Percentiles rank a stretch among this genome's conserved stretches.
phyloP scores from a whole-genome alignment of 2,888 invertebrate genomes.

The Mayetiola destructor region DNA sequence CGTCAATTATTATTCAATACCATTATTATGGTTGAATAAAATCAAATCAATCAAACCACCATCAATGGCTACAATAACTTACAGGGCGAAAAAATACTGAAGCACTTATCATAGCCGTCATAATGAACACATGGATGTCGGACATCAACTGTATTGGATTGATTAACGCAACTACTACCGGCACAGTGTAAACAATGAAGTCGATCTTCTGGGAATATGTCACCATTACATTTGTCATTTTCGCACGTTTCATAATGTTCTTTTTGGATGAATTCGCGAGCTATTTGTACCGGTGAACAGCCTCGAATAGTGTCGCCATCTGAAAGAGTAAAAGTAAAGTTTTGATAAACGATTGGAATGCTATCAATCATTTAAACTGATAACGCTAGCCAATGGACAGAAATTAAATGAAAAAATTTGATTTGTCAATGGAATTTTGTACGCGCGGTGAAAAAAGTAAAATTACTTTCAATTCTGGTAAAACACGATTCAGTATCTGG shows the following conservation, averaged over 20 bases:
- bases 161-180: background rate
- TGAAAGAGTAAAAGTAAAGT: background rate
- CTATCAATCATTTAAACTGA: background rate
- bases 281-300: no score
- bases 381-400: background rate
- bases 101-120: background rate
- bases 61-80: no score
- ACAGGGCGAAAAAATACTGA: background rate
- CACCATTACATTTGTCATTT: background rate
- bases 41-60: no score
- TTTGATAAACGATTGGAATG: background rate
- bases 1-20: no score
- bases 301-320: background rate
- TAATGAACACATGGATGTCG: background rate
- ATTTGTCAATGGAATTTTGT: background rate
- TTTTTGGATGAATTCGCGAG: no score
- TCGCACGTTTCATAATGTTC: background rate
- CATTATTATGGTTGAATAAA: no score
- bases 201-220: constrained; percentile 5
- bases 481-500: background rate
- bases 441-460: background rate
- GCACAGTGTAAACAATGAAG: background rate
- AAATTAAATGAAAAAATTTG: background rate
- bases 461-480: background rate
- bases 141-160: background rate